Base-by-base conservation (phyloP, 1,140 invertebrate genomes). In the Hyposmocoma kahamanoa region DNA sequence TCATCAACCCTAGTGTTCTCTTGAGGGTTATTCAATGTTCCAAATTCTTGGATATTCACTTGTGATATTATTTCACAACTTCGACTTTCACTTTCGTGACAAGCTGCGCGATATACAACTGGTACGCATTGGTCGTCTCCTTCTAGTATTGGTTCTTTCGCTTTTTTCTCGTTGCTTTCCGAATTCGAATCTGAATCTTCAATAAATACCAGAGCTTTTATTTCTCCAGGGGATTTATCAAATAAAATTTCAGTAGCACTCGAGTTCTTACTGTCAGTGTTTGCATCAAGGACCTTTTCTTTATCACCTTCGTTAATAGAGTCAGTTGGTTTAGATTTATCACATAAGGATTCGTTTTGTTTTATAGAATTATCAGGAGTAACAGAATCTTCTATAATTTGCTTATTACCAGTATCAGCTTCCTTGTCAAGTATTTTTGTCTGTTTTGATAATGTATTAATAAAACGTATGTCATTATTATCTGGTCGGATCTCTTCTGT, bases 81-180 rank as follows among this genome's bases (percentile, higher is more conserved):
- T 28, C 11, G 11, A 28, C 24, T 28, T 28, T 28, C 6, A 28
- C 11, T 11, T 28, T 6, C 6, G 24, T 28, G 24, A 6, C 11
- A 6, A 41, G 18, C 18, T 22, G 32, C 1, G 48, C 67, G 53
- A 13, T 66, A 45, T 42, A 77, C 53, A 22, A 66, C 62, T 42
- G 76, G 78, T 1, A 78, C 74, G 65, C 74, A 73, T 53, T 80
- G 74, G 56, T 78, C 74, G 54, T 62, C 69, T 54, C 48, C 53
- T 41, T 61, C 47, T 21, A 10, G 21, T 47, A 42, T 42, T 47
- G 15, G 22, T 36, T 34, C 30, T 50, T 28, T 17, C 24, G 44
- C 5, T 53, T 48, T 50, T 50, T 19, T 59, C 53, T 43, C 19
- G 43, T 38, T 9, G 1, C 43, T 53, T 62, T n/a, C 52, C 60